Conservation (phyloP, 2,888 invertebrate species). For the Tetranychus truncatus region DNA sequence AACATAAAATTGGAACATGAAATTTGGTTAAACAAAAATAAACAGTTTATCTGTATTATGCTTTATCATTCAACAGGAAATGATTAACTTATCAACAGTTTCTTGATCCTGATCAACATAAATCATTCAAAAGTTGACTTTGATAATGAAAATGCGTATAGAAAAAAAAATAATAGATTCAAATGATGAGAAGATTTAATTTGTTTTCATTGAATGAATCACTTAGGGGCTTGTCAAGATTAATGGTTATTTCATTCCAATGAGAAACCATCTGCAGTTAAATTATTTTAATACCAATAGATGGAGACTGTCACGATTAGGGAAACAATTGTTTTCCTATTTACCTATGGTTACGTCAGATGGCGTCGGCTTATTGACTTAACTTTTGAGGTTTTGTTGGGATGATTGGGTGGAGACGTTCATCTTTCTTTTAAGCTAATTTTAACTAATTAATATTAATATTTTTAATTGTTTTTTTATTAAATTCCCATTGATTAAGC, state of each 20-base stretch:
- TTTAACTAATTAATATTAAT: too few relatives aligned
- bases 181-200: too few relatives aligned
- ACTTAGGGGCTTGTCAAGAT: neutral
- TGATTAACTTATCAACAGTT: neutral
- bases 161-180: neutral
- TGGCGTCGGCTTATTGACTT: neutral
- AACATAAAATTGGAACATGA: too few relatives aligned
- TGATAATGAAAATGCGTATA: neutral
- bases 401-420: neutral
- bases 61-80: neutral
- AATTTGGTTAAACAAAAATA: neutral
- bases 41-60: neutral
- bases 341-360: neutral
- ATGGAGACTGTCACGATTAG: neutral
- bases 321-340: neutral
- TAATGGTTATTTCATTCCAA: too few relatives aligned
- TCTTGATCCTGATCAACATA: neutral
- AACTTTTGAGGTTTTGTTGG: neutral
- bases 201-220: neutral
- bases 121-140: neutral
- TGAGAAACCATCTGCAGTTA: too few relatives aligned
- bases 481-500: too few relatives aligned
- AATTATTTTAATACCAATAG: neutral
- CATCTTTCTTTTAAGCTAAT: too few relatives aligned
- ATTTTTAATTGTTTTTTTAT: too few relatives aligned